Evolutionary conservation across 2,797 vertebrate genomes (phyloP), one percentile per base, ranked within the genome.

Genomic region (Meda fulgida): DNA sequence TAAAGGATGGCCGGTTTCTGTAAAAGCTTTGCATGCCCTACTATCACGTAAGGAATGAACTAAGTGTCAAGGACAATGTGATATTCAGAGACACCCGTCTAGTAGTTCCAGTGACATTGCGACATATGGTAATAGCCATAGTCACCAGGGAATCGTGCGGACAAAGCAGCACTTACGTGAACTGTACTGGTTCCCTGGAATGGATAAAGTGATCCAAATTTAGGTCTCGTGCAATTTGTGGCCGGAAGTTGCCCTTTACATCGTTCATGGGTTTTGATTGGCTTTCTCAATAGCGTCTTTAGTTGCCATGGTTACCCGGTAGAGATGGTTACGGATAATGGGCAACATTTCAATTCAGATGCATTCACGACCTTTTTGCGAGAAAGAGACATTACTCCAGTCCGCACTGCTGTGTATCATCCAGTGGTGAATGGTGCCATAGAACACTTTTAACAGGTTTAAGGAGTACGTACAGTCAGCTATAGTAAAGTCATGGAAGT

Each of bases 381-480:
- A 36, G 34, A 67, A 34, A 4, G 65, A 67, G 65, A 4, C 65
- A 67, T 11, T 67, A 21, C 31, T 19, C 31, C 31, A 19, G 31
- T 36, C 34, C 1, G 7, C 7, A 9, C 8, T 4, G 29, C 18
- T 63, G 31, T 36, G 31, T 36, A 67, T 18, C 31, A 67, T 67
- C 31, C 31, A 21, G 43, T 23, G 0, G 26, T 51, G 3, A 83
- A 86, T 60, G 66, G 66, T n/a, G 79, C 79, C 31, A 43, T 82
- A n/a, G 63, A 86, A 23, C 3, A 8, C 63, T 46, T 34, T 34
- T 66, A 66, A 66, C 7, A 66, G 14, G 29, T 29, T 66, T 66
- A 19, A 34, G 63, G 43, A 46, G 11, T 46, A 11, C 40, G 43
- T 46, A 46, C 4, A 46, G 40, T 43, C 40, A 43, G 11, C 43